phyloP scores from a whole-genome alignment of 2,797 vertebrate genomes.

The Tragelaphus oryx region DNA sequence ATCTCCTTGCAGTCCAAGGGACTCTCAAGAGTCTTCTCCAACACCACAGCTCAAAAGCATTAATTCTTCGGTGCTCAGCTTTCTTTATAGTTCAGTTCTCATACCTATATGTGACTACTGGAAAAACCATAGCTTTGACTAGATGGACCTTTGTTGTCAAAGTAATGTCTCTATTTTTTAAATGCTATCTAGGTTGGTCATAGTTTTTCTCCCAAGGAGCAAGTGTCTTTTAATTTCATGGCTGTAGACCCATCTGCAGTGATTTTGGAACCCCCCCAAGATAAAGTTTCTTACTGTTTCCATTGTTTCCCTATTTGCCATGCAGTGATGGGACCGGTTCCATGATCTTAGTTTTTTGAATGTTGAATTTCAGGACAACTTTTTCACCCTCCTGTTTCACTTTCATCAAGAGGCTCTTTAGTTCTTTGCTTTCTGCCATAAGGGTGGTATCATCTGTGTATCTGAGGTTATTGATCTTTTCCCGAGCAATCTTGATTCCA shows the following conservation, averaged over 20 bases:
- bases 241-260: not conserved
- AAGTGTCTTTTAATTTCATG: not conserved
- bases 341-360: not conserved
- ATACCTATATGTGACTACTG: not conserved
- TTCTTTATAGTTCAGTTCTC: not conserved
- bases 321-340: not conserved
- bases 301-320: not conserved
- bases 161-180: not conserved
- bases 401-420: not conserved
- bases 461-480: not conserved
- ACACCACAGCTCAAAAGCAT: not conserved
- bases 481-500: not conserved
- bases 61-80: not conserved
- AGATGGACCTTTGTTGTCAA: not conserved
- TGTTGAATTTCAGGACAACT: not conserved
- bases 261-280: not conserved
- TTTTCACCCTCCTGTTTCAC: not conserved
- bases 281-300: not conserved
- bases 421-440: not conserved
- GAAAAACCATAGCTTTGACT: not conserved
- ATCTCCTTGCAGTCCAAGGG: too few relatives aligned
- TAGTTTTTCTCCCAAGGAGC: not conserved
- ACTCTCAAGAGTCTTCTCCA: not conserved
- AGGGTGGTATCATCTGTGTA: not conserved
- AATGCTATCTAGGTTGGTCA: not conserved